These are phyloP conservation scores for Caranx ignobilis DNA, from an alignment of 2,113 vertebrate genomes.

Conservation along the genomic window DNA sequence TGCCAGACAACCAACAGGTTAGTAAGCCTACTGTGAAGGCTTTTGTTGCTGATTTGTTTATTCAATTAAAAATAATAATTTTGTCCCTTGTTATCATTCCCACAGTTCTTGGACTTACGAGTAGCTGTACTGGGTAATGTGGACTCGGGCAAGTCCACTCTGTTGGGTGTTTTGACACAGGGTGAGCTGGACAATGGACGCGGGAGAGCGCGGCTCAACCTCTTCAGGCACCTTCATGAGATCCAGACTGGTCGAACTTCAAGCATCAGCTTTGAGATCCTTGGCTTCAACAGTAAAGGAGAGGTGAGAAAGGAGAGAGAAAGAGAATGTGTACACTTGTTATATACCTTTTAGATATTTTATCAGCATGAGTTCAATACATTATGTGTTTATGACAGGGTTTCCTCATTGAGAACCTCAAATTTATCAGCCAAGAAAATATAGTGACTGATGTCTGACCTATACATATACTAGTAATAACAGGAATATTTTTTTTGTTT, in stretches of 20 bases:
- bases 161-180: conserved; percentile 96
- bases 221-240: conserved; percentile 98
- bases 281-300: conserved; percentile 98
- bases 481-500: not conserved
- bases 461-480: not conserved
- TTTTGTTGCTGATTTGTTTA: not conserved
- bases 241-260: conserved; percentile 98
- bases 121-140: conserved; percentile 98
- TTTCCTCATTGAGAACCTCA: not conserved
- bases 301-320: conserved; percentile 85
- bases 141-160: conserved; percentile 97
- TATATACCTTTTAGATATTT: not conserved
- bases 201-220: conserved; percentile 95
- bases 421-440: not conserved
- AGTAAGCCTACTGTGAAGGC: not conserved
- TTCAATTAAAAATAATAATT: not conserved
- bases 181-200: conserved; percentile 98
- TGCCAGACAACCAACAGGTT: conserved; percentile 99
- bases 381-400: not conserved
- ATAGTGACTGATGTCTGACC: not conserved
- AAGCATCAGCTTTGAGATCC: conserved; percentile 99
- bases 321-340: not conserved
- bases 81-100: conserved; percentile 8
- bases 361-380: not conserved
- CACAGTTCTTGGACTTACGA: conserved; percentile 95